phyloP scores from a whole-genome alignment of 2,797 vertebrate genomes.

The Gymnoscopelus braueri region DNA sequence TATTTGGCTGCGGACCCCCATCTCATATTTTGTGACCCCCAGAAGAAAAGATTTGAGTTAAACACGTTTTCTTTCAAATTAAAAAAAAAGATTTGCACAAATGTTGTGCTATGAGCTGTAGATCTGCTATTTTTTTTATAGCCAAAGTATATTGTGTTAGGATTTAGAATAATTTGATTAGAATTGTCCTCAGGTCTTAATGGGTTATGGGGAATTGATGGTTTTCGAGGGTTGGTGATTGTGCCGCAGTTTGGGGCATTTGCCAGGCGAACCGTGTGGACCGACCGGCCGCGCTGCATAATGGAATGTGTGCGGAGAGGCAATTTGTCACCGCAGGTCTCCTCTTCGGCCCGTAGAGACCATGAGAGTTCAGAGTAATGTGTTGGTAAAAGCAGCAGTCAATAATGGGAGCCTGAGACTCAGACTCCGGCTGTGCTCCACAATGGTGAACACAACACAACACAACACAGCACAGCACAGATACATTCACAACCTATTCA shows the following conservation, averaged over 20 bases:
- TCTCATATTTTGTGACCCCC: too few relatives aligned
- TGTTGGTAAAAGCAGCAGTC: conserved; percentile 55
- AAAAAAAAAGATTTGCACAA: too few relatives aligned
- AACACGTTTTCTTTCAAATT: too few relatives aligned
- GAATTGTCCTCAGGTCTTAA: too few relatives aligned
- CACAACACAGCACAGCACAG: conserved; percentile 4
- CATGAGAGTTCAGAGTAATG: conserved; percentile 46
- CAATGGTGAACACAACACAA: conserved; percentile 45
- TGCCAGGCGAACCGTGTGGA: conserved; percentile 39
- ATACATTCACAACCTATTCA: background rate
- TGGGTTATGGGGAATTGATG: conserved; percentile 3
- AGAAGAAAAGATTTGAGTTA: too few relatives aligned
- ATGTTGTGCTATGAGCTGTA: too few relatives aligned
- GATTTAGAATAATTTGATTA: too few relatives aligned
- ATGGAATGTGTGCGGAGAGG: conserved; percentile 49
- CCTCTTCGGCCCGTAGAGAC: conserved; percentile 60
- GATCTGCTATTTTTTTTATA: too few relatives aligned
- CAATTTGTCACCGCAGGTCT: conserved; percentile 63
- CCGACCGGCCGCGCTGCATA: conserved; percentile 40
- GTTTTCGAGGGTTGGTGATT: conserved; percentile 19
- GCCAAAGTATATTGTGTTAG: too few relatives aligned
- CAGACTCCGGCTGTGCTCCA: conserved; percentile 27
- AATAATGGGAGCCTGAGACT: conserved; percentile 51
- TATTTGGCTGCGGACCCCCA: too few relatives aligned
- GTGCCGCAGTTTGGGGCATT: conserved; percentile 18